phyloP scores from a whole-genome alignment of 2,797 vertebrate species.

The Poecilia picta region DNA sequence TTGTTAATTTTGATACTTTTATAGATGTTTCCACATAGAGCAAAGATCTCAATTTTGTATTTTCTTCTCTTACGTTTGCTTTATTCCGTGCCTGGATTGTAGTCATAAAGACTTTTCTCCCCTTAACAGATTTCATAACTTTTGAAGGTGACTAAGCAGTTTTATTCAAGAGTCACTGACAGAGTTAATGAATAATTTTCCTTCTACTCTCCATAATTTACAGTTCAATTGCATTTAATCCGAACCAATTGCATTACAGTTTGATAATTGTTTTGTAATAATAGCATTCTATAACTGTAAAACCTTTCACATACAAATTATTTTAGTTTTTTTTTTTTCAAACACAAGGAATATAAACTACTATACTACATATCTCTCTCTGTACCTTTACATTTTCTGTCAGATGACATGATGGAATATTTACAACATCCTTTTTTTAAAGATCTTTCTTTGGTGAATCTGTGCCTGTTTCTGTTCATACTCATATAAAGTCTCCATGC shows the following conservation, averaged over 20 bases:
- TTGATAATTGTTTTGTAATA: background rate
- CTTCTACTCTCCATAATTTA: background rate
- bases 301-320: background rate
- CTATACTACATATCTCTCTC: background rate
- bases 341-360: background rate
- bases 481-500: constrained; percentile 10
- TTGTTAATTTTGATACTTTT: background rate
- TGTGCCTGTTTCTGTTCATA: constrained; percentile 28
- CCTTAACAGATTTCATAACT: background rate
- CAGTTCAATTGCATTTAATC: background rate
- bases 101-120: background rate
- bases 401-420: background rate
- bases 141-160: background rate
- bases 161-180: background rate
- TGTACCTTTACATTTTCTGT: background rate
- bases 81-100: background rate
- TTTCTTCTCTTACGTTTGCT: background rate
- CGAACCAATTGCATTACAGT: background rate
- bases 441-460: constrained; percentile 24
- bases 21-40: background rate
- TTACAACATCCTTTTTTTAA: background rate
- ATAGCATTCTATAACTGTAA: background rate
- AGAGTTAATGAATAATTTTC: background rate
- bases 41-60: background rate
- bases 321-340: background rate